These are phyloP conservation scores for Mesocentrotus franciscanus DNA, from an alignment of 53 echinoderm and acorn worm species.

Conservation along the genomic window DNA sequence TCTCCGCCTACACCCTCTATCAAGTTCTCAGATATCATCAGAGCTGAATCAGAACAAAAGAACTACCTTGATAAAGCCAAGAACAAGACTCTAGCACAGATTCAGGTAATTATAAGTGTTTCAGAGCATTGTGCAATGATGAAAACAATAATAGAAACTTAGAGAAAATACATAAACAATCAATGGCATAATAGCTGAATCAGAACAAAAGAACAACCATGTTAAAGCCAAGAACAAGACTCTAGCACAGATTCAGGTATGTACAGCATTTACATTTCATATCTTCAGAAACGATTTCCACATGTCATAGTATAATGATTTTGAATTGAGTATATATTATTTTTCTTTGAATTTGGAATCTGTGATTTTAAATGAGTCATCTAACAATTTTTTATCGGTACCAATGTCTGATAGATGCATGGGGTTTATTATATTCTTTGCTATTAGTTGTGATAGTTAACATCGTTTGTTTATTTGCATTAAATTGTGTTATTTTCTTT, in stretches of 20 bases:
- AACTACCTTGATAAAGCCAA: constrained; percentile 75
- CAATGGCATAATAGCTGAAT: constrained; percentile 71
- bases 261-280: not conserved
- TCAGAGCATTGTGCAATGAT: not conserved
- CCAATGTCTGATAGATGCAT: too few species aligned
- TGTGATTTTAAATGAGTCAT: not conserved
- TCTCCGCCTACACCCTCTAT: constrained; percentile 74
- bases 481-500: not conserved
- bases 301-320: too few species aligned
- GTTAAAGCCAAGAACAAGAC: constrained; percentile 83
- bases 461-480: too few species aligned
- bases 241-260: constrained; percentile 85
- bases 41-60: constrained; percentile 76
- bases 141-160: too few species aligned
- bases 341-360: not conserved
- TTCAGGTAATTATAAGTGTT: constrained; percentile 77
- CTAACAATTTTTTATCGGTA: not conserved
- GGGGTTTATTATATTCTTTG: too few species aligned
- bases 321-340: too few species aligned
- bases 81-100: constrained; percentile 85
- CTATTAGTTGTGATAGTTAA: too few species aligned
- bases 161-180: too few species aligned
- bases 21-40: constrained; percentile 87
- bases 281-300: not conserved
- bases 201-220: constrained; percentile 71